Base-by-base conservation (phyloP, 2,113 vertebrate genomes). In the Spilogale gracilis region DNA sequence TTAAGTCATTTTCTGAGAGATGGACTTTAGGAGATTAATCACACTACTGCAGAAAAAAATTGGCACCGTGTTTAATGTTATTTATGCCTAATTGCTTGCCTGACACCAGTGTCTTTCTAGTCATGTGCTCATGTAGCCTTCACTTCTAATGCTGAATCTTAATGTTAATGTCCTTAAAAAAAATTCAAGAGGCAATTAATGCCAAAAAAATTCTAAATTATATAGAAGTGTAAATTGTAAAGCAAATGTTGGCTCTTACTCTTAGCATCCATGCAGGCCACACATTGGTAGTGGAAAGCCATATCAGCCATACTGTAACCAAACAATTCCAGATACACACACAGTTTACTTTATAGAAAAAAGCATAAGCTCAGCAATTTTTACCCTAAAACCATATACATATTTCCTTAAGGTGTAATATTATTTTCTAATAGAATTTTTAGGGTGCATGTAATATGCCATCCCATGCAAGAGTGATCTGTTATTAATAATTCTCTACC, bases 1-100 rank as follows among this genome's bases (percentile, higher is more conserved):
- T 89, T 83, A 84, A 98, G 56, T 1, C 92, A 85, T 48, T 94
- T 84, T 43, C 38, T 87, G 69, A 45, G 94, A 96, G 78, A 96
- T 21, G 48, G 18, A 89, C 67, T 71, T 93, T 96, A 16, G 73
- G 83, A 97, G 43, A 92, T 32, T 89, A 84, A 63, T 74, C 25
- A 65, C 65, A 54, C 27, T 69, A 38, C 2, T 58, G 56, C 50
- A 25, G 87, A 43, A 89, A 80, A 92, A 88, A 43, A 63, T 38
- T 16, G 93, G 43, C 43, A 73, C 13, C n/a, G 9, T 54, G 1
- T 67, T 94, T 73, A 63, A 69, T 79, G 16, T 74, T 81, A 32
- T 69, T 60, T 63, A 43, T n/a, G 74, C 43, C 30, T 87, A 54
- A 13, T 16, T 93, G 78, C 30, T 86, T 97, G n/a, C 71, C 50